Percentiles rank a stretch among this genome's conserved stretches.
These are phyloP conservation scores for Panagrolaimus sp. DNA, from an alignment of 1,140 invertebrate species.

Conservation along the genomic window DNA sequence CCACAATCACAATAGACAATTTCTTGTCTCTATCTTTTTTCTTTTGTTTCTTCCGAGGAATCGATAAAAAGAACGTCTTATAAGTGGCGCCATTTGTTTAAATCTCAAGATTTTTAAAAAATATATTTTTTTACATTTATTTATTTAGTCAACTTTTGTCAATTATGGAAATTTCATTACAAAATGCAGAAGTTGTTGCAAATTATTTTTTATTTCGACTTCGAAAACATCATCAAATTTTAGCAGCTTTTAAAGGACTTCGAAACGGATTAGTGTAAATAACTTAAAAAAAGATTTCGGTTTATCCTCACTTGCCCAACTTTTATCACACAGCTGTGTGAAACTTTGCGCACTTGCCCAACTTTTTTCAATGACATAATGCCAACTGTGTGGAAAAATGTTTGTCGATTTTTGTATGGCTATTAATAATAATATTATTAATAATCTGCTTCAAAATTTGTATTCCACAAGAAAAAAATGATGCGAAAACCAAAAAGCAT, in stretches of 20 bases:
- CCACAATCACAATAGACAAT: constrained; percentile 6
- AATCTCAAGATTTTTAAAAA: background rate
- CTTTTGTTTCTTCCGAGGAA: background rate
- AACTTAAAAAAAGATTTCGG: background rate
- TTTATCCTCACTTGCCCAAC: constrained; percentile 11
- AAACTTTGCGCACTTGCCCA: too few species aligned
- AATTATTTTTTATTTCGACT: constrained; percentile 42
- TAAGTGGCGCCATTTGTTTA: background rate
- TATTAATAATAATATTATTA: too few species aligned
- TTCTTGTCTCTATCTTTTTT: background rate
- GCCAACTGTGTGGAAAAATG: too few species aligned
- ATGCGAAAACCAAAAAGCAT: too few species aligned
- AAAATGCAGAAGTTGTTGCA: constrained; percentile 29
- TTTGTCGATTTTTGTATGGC: too few species aligned
- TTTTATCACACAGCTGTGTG: constrained; percentile 21
- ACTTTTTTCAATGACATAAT: too few species aligned
- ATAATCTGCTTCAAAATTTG: too few species aligned
- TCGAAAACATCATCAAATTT: constrained; percentile 58
- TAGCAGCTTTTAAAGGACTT: constrained; percentile 63
- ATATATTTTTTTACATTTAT: too few species aligned
- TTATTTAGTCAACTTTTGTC: too few species aligned
- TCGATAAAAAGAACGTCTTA: background rate
- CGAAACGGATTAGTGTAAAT: constrained; percentile 64
- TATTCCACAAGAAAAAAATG: too few species aligned
- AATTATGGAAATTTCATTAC: background rate